Percentiles rank a stretch among this genome's conserved stretches.
Evolutionary conservation across 2,888 invertebrate species (phyloP).

Genomic region (Acanthosepion esculentum): DNA sequence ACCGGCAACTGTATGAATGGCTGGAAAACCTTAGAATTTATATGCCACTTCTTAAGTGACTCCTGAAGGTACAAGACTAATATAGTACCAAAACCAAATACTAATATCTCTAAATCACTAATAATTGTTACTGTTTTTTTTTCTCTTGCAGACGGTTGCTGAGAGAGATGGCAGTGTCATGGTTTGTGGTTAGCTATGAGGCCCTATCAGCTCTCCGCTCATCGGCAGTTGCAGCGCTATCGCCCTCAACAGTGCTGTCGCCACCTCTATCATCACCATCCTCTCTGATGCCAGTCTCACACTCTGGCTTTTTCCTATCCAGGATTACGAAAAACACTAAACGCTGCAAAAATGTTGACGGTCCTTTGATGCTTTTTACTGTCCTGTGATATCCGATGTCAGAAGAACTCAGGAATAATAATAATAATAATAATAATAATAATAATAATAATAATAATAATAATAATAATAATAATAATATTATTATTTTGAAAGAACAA

Average conservation of each 20-base stretch:
- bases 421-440: not conserved
- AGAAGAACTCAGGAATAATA: not conserved
- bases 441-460: not conserved
- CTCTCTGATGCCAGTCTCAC: not conserved
- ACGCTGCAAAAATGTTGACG: not conserved
- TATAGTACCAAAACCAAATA: too few species aligned
- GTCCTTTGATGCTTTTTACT: not conserved
- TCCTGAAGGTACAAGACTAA: too few species aligned
- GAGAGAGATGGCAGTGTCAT: conserved; percentile 9
- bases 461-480: not conserved
- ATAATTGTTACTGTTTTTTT: not conserved
- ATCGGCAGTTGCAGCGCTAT: conserved; percentile 33
- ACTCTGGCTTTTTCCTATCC: not conserved
- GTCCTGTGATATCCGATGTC: not conserved
- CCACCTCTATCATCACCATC: not conserved
- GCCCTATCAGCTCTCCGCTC: not conserved
- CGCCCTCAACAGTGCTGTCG: not conserved
- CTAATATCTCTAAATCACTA: not conserved
- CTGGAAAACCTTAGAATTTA: too few species aligned
- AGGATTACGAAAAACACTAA: not conserved
- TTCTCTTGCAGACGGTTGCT: not conserved
- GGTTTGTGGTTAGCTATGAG: conserved; percentile 11
- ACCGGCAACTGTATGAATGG: too few species aligned
- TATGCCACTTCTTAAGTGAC: too few species aligned
- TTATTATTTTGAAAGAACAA: not conserved